Conservation (phyloP, 1,140 invertebrate genomes). For the Oryctes rhinoceros region DNA sequence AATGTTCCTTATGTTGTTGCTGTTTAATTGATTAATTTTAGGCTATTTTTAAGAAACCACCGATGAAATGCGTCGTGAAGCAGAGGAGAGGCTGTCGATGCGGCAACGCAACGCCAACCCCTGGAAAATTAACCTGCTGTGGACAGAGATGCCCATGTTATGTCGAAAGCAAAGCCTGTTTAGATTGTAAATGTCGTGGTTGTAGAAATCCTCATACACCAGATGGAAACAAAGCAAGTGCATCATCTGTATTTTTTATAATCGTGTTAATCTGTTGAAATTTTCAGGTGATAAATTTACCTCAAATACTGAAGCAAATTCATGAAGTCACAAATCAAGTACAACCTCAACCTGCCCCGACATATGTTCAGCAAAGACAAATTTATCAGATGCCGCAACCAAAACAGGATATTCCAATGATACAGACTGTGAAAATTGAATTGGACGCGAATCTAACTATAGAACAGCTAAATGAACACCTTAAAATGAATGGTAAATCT, state of each 20-base stretch:
- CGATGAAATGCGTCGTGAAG: slow-evolving; percentile 52
- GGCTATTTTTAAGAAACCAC: slow-evolving; percentile 58
- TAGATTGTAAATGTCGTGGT: slow-evolving; percentile 88
- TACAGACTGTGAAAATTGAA: slow-evolving; percentile 49
- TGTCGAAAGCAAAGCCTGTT: slow-evolving; percentile 84
- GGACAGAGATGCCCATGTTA: slow-evolving; percentile 94
- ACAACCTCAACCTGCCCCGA: background rate
- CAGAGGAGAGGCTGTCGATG: slow-evolving; percentile 81
- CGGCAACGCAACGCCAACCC: slow-evolving; percentile 87
- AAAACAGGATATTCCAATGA: slow-evolving; percentile 36
- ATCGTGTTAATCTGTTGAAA: background rate
- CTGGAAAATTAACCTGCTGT: slow-evolving; percentile 90
- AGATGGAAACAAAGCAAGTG: slow-evolving; percentile 78
- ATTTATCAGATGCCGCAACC: slow-evolving; percentile 32
- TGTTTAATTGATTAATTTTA: slow-evolving; percentile 47
- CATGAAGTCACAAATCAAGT: slow-evolving; percentile 39
- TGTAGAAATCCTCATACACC: slow-evolving; percentile 88
- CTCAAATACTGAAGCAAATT: slow-evolving; percentile 45
- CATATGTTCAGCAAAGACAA: slow-evolving; percentile 3
- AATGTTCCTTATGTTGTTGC: background rate
- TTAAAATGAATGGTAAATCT: slow-evolving; percentile 44
- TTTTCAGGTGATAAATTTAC: slow-evolving; percentile 46
- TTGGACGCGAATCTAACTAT: slow-evolving; percentile 49
- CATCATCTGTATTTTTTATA: background rate
- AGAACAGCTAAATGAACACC: slow-evolving; percentile 50